phyloP scores from a whole-genome alignment of 2,113 vertebrate genomes.

The Bos taurus region DNA sequence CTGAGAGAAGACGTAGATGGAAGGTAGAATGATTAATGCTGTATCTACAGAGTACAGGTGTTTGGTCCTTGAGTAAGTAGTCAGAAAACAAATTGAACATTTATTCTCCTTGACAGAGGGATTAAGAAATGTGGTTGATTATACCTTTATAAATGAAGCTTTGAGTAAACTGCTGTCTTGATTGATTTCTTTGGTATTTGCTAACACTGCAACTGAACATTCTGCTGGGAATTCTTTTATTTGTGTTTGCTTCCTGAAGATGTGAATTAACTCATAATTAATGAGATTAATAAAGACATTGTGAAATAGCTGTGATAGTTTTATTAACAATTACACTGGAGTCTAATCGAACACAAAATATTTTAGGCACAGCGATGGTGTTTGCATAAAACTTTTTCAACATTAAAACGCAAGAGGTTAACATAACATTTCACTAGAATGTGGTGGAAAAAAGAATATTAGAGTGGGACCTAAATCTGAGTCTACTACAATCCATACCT shows the following conservation, averaged over 20 bases:
- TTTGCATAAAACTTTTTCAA: background rate
- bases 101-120: constrained; percentile 72
- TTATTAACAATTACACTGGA: constrained; percentile 36
- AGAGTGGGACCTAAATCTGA: background rate
- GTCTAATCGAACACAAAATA: background rate
- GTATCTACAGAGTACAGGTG: constrained; percentile 63
- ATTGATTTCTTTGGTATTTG: constrained; percentile 74
- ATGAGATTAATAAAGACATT: constrained; percentile 57
- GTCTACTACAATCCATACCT: background rate
- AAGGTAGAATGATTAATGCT: constrained; percentile 71
- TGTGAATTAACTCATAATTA: constrained; percentile 5
- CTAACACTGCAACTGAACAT: constrained; percentile 24
- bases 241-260: constrained; percentile 45
- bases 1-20: constrained; percentile 18
- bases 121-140: constrained; percentile 70
- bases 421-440: background rate
- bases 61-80: constrained; percentile 68
- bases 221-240: constrained; percentile 61
- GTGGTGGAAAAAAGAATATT: background rate
- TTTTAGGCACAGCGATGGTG: background rate
- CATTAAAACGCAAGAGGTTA: background rate
- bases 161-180: constrained; percentile 69
- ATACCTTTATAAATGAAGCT: constrained; percentile 70
- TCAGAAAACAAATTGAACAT: constrained; percentile 76
- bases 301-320: constrained; percentile 37